Conservation (phyloP, 2,113 vertebrate species). For the human region DNA sequence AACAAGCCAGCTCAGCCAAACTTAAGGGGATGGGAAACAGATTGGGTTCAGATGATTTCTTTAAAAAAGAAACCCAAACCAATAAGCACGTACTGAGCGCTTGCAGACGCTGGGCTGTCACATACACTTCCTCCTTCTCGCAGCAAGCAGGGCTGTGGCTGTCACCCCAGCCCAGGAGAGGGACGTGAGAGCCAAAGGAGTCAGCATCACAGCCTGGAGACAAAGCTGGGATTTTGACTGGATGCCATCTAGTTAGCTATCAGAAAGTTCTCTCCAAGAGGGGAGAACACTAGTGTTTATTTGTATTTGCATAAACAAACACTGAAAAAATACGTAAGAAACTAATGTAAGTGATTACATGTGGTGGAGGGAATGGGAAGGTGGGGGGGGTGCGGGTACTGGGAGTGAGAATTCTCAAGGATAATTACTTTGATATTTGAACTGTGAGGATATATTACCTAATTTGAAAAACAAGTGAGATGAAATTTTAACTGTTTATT, state of each 20-base stretch:
- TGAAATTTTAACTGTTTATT: slow-evolving; percentile 13
- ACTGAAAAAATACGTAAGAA: background rate
- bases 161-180: background rate
- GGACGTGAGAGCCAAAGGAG: background rate
- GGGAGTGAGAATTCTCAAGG: background rate
- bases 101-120: background rate
- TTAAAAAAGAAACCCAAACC: background rate
- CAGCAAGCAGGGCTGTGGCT: fast-evolving
- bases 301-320: slow-evolving; percentile 48
- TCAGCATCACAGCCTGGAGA: no score
- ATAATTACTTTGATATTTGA: background rate
- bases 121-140: background rate
- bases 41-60: background rate
- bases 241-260: background rate
- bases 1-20: background rate
- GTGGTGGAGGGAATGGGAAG: background rate
- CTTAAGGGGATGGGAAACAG: background rate
- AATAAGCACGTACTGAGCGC: background rate
- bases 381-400: background rate
- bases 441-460: background rate
- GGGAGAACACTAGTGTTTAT: background rate
- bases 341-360: background rate
- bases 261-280: slow-evolving; percentile 6
- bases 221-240: background rate
- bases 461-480: slow-evolving; percentile 20